Conservation (phyloP, 2,113 vertebrate genomes). For the Piprites chloris region DNA sequence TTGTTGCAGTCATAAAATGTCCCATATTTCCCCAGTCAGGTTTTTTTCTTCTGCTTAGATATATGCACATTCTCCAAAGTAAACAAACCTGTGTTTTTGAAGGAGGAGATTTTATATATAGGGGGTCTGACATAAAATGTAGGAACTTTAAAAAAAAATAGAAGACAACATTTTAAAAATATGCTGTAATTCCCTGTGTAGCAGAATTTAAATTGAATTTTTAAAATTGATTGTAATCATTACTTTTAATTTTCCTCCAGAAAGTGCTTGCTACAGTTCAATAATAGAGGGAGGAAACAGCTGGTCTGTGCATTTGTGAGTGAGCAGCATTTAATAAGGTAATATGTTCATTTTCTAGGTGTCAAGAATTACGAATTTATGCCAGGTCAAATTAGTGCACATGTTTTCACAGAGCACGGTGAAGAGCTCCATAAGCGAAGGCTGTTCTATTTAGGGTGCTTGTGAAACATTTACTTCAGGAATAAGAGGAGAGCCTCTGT, state of each 20-base stretch:
- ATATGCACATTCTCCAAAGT: background rate
- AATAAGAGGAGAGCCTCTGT: background rate
- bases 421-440: background rate
- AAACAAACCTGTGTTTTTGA: background rate
- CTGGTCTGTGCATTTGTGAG: slow-evolving; percentile 50
- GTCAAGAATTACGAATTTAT: slow-evolving; percentile 25
- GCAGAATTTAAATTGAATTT: slow-evolving; percentile 8
- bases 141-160: background rate
- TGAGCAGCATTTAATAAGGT: slow-evolving; percentile 43
- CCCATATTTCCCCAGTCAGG: background rate
- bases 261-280: slow-evolving; percentile 22
- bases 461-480: background rate
- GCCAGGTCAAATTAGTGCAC: slow-evolving; percentile 25
- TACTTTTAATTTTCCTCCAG: slow-evolving; percentile 48
- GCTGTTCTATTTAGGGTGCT: background rate
- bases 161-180: background rate
- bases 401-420: background rate
- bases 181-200: background rate
- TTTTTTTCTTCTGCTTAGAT: background rate
- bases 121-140: background rate
- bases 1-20: background rate
- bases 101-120: background rate
- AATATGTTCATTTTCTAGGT: slow-evolving; percentile 48
- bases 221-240: slow-evolving; percentile 31
- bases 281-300: slow-evolving; percentile 27